Conservation (phyloP, 1,140 invertebrate species). For the Calephelis nemesis region DNA sequence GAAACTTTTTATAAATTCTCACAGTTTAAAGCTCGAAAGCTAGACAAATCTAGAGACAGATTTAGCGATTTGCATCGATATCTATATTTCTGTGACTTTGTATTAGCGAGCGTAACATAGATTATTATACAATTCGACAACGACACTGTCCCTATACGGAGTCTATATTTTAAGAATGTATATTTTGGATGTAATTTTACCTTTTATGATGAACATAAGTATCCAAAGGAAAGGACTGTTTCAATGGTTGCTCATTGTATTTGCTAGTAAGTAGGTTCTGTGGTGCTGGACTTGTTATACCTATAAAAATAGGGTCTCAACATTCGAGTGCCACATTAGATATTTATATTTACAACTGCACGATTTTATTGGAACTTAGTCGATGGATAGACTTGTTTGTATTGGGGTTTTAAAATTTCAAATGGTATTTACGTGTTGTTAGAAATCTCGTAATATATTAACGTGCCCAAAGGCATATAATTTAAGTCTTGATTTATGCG, state of each 20-base stretch:
- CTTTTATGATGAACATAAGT: constrained; percentile 40
- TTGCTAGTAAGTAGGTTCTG: constrained; percentile 63
- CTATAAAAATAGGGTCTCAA: constrained; percentile 30
- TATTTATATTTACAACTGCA: constrained; percentile 61
- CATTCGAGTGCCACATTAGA: constrained; percentile 68
- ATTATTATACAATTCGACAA: constrained; percentile 40
- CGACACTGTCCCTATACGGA: constrained; percentile 50
- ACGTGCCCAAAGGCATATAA: constrained; percentile 54
- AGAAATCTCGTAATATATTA: constrained; percentile 77
- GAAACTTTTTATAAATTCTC: constrained; percentile 33
- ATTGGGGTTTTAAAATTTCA: constrained; percentile 58
- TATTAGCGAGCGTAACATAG: constrained; percentile 10
- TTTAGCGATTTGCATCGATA: constrained; percentile 14
- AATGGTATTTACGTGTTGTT: constrained; percentile 64
- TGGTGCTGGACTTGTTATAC: constrained; percentile 64
- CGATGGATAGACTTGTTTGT: constrained; percentile 52
- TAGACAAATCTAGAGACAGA: constrained; percentile 16
- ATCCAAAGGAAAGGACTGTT: constrained; percentile 52
- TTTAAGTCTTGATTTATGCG: constrained; percentile 67
- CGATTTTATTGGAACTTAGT: constrained; percentile 28
- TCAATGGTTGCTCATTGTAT: constrained; percentile 75
- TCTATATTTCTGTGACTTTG: constrained; percentile 1
- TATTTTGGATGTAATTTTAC: constrained; percentile 76
- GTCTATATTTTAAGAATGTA: constrained; percentile 62
- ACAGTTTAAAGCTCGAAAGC: constrained; percentile 31